Base-by-base conservation (phyloP, 2,113 vertebrate genomes). In the Pomatorhinus ruficollis region DNA sequence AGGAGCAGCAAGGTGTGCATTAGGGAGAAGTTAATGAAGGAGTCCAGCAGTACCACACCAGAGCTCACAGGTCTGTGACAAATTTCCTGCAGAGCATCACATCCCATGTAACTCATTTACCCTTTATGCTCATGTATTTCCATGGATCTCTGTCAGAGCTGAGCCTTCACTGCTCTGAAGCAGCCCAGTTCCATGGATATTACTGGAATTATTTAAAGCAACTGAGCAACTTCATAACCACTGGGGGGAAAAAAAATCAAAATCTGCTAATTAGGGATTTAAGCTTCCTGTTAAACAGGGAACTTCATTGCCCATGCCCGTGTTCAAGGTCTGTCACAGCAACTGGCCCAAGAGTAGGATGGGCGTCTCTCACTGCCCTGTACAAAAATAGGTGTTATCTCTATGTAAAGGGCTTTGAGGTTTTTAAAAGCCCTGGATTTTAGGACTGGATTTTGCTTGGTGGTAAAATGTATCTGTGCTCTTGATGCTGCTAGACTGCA, bases 221-320 rank as follows among this genome's bases (percentile, higher is more conserved):
- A 44, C 11, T 22, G 33, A 76, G 53, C 39, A 56, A 60, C 37
- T 33, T 56, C 31, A 14, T 11, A 64, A 39, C 7, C 20, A 18
- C 30, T 3, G 19, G 1, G 1, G 1, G 4, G 9, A 53, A 35
- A 33, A 30, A 28, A 8, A 59, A 3, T 15, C 8, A 20, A 13
- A 54, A 54, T 11, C 12, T 22, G 28, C 15, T 15, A 16, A 5
- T 49, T 49, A 22, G 1, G 31, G 59, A 8, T 72, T 76, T 52
- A 22, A 28, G 45, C 22, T 69, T 33, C 7, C 33, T 37, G 33
- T 77, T 37, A 52, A 77, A 60, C 7, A 15, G 9, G 21, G 33
- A 18, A 37, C 22, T 37, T 44, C 18, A 44, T 12, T 0, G 8
- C 57, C 22, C 3, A 5, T 6, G 11, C 27, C n/a, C 2, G 4